Percentiles rank a stretch among this genome's conserved stretches.
phyloP scores from a whole-genome alignment of 2,797 vertebrate species.

The Acanthopagrus latus region DNA sequence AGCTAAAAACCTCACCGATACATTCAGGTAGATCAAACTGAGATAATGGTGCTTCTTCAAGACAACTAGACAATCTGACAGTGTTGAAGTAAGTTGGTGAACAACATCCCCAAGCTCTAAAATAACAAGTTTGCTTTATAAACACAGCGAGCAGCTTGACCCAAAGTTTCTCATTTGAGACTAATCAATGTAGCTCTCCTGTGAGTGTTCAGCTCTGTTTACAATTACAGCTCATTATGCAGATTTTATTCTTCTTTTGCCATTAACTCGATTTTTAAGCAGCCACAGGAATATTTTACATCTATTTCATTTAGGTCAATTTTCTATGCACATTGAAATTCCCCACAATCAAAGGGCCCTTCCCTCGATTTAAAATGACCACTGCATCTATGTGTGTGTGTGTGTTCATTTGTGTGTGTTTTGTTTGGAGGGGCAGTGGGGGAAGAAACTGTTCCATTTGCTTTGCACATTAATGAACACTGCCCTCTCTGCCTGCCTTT shows the following conservation, averaged over 20 bases:
- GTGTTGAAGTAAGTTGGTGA: background rate
- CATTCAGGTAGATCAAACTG: conserved; percentile 18
- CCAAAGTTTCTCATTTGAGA: conserved; percentile 57
- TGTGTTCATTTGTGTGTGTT: conserved; percentile 7
- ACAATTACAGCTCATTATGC: conserved; percentile 69
- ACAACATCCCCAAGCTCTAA: conserved; percentile 10
- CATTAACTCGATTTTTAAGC: conserved; percentile 72
- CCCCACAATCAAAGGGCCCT: conserved; percentile 51
- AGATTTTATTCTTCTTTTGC: conserved; percentile 73
- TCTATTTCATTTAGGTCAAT: conserved; percentile 62
- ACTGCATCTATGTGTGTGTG: conserved; percentile 4
- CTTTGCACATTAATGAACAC: conserved; percentile 80
- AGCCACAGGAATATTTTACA: conserved; percentile 71
- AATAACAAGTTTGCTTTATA: conserved; percentile 44
- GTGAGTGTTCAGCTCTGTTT: conserved; percentile 63
- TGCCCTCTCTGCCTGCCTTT: conserved; percentile 72
- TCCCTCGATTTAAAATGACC: conserved; percentile 45
- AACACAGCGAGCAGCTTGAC: conserved; percentile 27
- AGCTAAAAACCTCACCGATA: conserved; percentile 26
- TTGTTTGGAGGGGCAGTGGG: conserved; percentile 22
- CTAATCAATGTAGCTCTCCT: conserved; percentile 67
- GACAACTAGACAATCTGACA: background rate
- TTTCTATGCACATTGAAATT: conserved; percentile 62
- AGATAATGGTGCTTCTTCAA: background rate
- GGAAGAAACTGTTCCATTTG: conserved; percentile 65